Conservation (phyloP, 2,113 vertebrate genomes). For the Aleadryas rufinucha region DNA sequence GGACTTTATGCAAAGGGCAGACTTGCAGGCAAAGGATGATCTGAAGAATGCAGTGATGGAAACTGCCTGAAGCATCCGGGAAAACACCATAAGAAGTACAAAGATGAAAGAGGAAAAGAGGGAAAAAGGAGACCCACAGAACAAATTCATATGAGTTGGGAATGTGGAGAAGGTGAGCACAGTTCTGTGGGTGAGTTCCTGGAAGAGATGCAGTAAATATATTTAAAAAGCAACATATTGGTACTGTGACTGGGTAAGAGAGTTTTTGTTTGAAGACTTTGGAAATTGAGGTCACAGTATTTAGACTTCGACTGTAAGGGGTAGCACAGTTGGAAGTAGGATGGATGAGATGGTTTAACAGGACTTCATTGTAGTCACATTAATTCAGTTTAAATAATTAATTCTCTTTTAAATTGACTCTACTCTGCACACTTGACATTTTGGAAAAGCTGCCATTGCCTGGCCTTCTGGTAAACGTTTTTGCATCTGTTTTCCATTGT, state of each 20-base stretch:
- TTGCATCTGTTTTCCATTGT: conserved; percentile 72
- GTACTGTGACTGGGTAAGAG: neutral
- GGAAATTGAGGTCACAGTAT: neutral
- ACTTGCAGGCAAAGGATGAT: neutral
- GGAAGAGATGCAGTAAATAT: neutral
- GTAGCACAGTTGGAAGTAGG: neutral
- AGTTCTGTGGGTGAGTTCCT: neutral
- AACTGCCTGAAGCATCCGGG: neutral
- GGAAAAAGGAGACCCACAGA: neutral
- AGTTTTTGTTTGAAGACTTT: neutral
- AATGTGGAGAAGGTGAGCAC: neutral
- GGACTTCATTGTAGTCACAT: conserved; percentile 28
- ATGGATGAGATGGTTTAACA: conserved; percentile 5
- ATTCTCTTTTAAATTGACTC: conserved; percentile 47
- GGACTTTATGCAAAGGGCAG: neutral
- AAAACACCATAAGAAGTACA: neutral
- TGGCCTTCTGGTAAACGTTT: conserved; percentile 37
- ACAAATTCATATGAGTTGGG: neutral
- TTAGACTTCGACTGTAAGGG: neutral
- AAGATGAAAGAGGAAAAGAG: neutral
- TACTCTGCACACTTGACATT: neutral
- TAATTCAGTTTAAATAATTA: conserved; percentile 55
- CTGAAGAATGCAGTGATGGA: neutral
- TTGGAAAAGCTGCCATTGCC: conserved; percentile 38
- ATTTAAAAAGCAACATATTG: neutral